A percentile compares a stretch with the other conserved stretches of the same genome.
Evolutionary conservation across 2,888 invertebrate species (phyloP).

Genomic region (Argyresthia albistria): DNA sequence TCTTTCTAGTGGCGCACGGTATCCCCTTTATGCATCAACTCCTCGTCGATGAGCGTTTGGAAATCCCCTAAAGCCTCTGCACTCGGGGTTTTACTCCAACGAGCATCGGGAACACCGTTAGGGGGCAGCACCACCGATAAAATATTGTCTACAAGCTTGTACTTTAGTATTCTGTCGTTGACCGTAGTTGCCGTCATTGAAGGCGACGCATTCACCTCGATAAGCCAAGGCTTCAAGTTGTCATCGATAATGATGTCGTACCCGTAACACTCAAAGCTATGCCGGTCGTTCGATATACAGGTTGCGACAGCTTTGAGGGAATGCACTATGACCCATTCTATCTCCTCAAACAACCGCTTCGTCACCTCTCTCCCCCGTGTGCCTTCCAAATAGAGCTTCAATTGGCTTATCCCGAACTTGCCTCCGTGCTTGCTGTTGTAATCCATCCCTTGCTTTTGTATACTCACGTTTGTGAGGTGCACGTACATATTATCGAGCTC

Average conservation of each 20-base stretch:
- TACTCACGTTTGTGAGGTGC: constrained; percentile 96
- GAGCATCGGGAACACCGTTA: constrained; percentile 89
- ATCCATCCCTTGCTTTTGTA: constrained; percentile 97
- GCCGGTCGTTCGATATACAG: constrained; percentile 93
- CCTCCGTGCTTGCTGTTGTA: constrained; percentile 96
- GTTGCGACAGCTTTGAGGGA: constrained; percentile 94
- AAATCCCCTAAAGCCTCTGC: constrained; percentile 86
- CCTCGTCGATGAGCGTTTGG: constrained; percentile 88
- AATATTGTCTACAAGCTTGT: constrained; percentile 94
- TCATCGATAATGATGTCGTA: constrained; percentile 97
- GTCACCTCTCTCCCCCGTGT: constrained; percentile 91
- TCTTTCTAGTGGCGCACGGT: constrained; percentile 90
- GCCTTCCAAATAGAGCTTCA: constrained; percentile 91
- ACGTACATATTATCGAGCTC: constrained; percentile 94
- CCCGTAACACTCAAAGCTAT: constrained; percentile 95
- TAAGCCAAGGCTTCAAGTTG: constrained; percentile 93
- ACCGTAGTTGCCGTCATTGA: constrained; percentile 95
- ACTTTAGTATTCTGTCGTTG: constrained; percentile 93
- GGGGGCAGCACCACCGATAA: constrained; percentile 91
- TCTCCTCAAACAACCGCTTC: constrained; percentile 89
- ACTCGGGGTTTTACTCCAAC: constrained; percentile 88
- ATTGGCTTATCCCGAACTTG: constrained; percentile 93
- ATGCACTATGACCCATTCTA: constrained; percentile 92
- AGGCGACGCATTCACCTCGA: constrained; percentile 96
- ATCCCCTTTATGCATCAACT: constrained; percentile 82